phyloP scores from a whole-genome alignment of 2,113 vertebrate genomes.

The Kryptolebias marmoratus region DNA sequence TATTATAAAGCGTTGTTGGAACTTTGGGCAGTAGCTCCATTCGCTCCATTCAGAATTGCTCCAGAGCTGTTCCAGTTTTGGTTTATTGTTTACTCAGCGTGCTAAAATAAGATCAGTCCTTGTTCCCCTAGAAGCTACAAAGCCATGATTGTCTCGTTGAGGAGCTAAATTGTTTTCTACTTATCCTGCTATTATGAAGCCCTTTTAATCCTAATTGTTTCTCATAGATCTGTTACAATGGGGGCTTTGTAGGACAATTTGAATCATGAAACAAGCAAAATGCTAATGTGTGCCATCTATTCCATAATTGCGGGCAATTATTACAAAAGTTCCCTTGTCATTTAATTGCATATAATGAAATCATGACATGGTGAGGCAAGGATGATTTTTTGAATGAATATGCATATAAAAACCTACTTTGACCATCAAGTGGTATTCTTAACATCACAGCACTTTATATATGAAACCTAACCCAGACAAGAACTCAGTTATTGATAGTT shows the following conservation, averaged over 20 bases:
- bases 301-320: conserved; percentile 79
- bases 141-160: conserved; percentile 1
- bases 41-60: too few species aligned
- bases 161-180: conserved; percentile 47
- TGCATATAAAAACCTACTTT: conserved; percentile 71
- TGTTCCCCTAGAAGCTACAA: not conserved
- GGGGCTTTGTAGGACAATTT: conserved; percentile 41
- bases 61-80: too few species aligned
- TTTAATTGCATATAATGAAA: conserved; percentile 76
- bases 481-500: not conserved
- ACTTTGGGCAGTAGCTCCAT: too few species aligned
- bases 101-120: not conserved
- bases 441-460: conserved; percentile 49
- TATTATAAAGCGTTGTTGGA: too few species aligned
- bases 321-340: conserved; percentile 70
- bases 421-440: conserved; percentile 46
- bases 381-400: conserved; percentile 64
- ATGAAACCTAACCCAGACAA: not conserved
- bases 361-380: conserved; percentile 61
- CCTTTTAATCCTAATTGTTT: conserved; percentile 52
- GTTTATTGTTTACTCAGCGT: not conserved
- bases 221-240: conserved; percentile 39
- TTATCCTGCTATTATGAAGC: conserved; percentile 45
- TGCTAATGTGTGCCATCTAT: conserved; percentile 70
- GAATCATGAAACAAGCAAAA: conserved; percentile 71